Conservation (phyloP, 2,797 vertebrate genomes). For the Artibeus jamaicensis region DNA sequence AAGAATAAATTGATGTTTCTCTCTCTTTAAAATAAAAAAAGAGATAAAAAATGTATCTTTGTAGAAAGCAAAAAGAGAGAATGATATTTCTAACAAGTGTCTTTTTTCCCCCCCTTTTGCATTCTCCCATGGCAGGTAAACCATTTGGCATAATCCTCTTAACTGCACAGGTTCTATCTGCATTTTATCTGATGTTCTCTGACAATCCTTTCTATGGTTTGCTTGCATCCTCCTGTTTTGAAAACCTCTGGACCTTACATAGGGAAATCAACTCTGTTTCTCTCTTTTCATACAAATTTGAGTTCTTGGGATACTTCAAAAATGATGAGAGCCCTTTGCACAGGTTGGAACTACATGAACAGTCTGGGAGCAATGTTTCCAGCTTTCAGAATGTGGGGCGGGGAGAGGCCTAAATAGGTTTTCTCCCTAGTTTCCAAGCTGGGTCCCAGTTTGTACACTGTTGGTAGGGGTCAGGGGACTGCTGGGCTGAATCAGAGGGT, state of each 20-base stretch:
- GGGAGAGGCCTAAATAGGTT: neutral
- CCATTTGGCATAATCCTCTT: slow-evolving; percentile 82
- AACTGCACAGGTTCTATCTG: slow-evolving; percentile 73
- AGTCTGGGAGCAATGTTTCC: neutral
- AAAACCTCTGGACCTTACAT: neutral
- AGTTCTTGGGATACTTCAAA: neutral
- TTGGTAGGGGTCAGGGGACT: neutral
- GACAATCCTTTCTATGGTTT: slow-evolving; percentile 62
- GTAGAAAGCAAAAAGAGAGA: slow-evolving; percentile 59
- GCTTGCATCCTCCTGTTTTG: slow-evolving; percentile 9
- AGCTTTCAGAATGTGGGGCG: neutral
- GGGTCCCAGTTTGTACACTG: neutral
- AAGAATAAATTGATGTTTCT: neutral
- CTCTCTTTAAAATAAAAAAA: neutral
- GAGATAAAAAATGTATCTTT: neutral
- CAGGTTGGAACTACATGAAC: neutral
- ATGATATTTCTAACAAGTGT: slow-evolving; percentile 66
- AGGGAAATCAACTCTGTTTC: neutral
- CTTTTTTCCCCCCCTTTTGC: neutral
- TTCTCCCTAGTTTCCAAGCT: neutral
- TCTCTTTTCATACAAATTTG: neutral
- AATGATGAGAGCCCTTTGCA: neutral
- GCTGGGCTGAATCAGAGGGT: neutral
- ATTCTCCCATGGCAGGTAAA: slow-evolving; percentile 79
- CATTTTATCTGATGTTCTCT: slow-evolving; percentile 80